phyloP scores from a whole-genome alignment of 2,888 invertebrate genomes.

The Drosophila prostipennis region DNA sequence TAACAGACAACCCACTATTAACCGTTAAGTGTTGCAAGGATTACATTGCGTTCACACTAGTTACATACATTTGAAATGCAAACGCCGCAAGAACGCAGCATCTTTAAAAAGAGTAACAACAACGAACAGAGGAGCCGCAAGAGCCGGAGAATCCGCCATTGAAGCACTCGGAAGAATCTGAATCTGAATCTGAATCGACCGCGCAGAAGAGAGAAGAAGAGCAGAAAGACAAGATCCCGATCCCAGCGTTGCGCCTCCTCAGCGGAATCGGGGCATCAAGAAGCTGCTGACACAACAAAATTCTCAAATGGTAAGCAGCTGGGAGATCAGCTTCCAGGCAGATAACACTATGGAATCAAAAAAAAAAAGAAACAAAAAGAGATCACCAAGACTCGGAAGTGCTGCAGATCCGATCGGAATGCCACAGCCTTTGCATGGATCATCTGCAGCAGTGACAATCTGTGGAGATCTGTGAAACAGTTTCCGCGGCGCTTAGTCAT shows the following conservation, averaged over 20 bases:
- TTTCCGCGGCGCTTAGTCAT: constrained; percentile 10
- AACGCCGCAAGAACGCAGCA: constrained; percentile 21
- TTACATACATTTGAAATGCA: constrained; percentile 29
- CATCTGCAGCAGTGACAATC: constrained; percentile 12
- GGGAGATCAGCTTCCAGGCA: constrained; percentile 21
- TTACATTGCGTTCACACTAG: constrained; percentile 9
- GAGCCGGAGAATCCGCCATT: constrained; percentile 21
- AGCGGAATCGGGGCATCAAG: constrained; percentile 52
- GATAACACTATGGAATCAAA: not conserved
- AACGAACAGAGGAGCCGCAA: constrained; percentile 13
- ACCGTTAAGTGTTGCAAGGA: not conserved
- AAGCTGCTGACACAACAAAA: constrained; percentile 70
- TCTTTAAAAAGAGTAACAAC: constrained; percentile 47
- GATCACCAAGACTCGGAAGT: constrained; percentile 13
- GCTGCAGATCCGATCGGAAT: constrained; percentile 7
- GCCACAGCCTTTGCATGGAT: constrained; percentile 7
- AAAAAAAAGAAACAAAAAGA: not conserved
- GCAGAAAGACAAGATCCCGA: constrained; percentile 7
- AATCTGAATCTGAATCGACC: constrained; percentile 3
- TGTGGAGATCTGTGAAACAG: constrained; percentile 3
- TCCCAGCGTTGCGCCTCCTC: constrained; percentile 61
- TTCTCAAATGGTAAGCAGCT: constrained; percentile 70
- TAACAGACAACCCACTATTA: not conserved
- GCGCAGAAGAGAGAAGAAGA: not conserved
- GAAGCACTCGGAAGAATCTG: constrained; percentile 20